These are phyloP conservation scores for Rhagoletis pomonella DNA, from an alignment of 1,140 invertebrate genomes.

Conservation along the genomic window DNA sequence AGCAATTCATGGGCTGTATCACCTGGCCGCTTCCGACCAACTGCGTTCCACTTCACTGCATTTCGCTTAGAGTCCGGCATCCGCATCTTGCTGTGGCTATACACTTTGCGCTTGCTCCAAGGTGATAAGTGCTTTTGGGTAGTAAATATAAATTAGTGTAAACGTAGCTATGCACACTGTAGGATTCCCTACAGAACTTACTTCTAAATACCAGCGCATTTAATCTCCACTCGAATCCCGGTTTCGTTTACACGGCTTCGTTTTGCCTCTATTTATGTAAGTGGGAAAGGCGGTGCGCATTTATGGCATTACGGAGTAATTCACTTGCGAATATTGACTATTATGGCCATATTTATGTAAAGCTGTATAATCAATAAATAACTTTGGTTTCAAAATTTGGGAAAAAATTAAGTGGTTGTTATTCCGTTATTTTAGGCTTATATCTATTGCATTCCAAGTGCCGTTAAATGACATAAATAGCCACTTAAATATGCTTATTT, in stretches of 20 bases:
- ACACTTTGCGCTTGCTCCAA: neutral
- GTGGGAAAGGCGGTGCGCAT: neutral
- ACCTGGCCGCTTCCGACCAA: neutral
- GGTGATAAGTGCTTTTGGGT: neutral
- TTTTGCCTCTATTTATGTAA: neutral
- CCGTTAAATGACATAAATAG: neutral
- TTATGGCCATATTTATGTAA: slow-evolving; percentile 31
- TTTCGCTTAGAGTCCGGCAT: neutral
- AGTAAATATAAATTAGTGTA: neutral
- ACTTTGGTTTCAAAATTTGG: neutral
- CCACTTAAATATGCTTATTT: slow-evolving; percentile 36
- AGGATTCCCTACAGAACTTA: neutral
- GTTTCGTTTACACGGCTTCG: neutral
- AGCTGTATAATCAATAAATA: slow-evolving; percentile 27
- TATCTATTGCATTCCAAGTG: neutral
- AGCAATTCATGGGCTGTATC: slow-evolving; percentile 14
- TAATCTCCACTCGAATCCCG: neutral
- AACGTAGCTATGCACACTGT: neutral
- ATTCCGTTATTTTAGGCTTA: neutral
- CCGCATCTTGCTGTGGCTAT: neutral
- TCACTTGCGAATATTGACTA: slow-evolving; percentile 25
- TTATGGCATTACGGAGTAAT: neutral
- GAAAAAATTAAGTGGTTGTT: neutral
- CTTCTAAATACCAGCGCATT: neutral
- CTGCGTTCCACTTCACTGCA: neutral